Evolutionary conservation across 2,888 invertebrate genomes (phyloP).

Genomic region (Melieria picta): DNA sequence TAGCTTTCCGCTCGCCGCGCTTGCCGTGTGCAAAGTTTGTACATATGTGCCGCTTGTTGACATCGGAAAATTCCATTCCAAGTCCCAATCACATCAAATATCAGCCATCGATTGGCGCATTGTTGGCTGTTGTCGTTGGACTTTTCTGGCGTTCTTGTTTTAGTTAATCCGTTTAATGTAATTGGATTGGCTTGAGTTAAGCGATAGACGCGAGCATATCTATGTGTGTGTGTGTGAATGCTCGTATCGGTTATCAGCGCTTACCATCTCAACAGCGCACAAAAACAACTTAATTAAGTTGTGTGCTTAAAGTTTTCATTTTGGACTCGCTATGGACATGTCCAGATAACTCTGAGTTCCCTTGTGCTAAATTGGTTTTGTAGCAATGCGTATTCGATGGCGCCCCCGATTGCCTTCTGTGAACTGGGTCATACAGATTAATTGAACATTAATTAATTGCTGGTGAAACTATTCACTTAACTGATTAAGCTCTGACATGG

Average conservation of each 20-base stretch:
- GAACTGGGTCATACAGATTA: too few relatives aligned
- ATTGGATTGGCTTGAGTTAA: slow-evolving; percentile 48
- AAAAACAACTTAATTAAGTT: slow-evolving; percentile 57
- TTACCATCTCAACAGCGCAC: slow-evolving; percentile 35
- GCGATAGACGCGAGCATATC: slow-evolving; percentile 41
- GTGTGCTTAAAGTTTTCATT: slow-evolving; percentile 36
- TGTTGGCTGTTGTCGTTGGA: slow-evolving; percentile 33
- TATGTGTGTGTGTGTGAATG: slow-evolving; percentile 35
- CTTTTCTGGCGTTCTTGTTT: slow-evolving; percentile 19
- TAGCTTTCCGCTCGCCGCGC: too few relatives aligned
- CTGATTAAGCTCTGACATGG: too few relatives aligned
- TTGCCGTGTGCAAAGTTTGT: too few relatives aligned
- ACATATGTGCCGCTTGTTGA: too few relatives aligned
- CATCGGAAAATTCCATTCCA: too few relatives aligned
- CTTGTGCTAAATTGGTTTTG: too few relatives aligned
- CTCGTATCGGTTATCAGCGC: slow-evolving; percentile 6
- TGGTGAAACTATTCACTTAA: too few relatives aligned
- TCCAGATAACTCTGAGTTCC: not conserved
- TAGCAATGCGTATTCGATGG: too few relatives aligned
- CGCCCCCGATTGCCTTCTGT: too few relatives aligned
- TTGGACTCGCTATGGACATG: slow-evolving; percentile 18
- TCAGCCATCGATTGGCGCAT: not conserved
- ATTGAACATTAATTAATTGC: too few relatives aligned
- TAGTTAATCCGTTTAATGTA: slow-evolving; percentile 54
- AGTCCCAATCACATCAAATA: too few relatives aligned